Evolutionary conservation across 2,113 vertebrate genomes (phyloP), one percentile per base, ranked within the genome.

Genomic region (Hoplias malabaricus): DNA sequence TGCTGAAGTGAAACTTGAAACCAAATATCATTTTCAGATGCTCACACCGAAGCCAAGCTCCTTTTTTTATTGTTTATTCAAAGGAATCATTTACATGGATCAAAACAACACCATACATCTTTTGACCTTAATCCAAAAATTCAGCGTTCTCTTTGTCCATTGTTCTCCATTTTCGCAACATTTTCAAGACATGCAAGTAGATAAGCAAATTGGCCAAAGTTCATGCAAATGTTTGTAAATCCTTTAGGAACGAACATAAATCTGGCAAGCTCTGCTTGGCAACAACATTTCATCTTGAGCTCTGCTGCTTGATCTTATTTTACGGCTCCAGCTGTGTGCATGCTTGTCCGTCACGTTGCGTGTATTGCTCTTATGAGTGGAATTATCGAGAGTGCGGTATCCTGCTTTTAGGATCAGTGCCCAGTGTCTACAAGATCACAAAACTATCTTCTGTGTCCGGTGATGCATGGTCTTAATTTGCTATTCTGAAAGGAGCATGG

Each of bases 401-500:
- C 27, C 62, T 48, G 31, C n/a, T 54, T 67, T 50, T 78, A 38
- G 38, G 21, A 10, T 59, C 9, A n/a, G 53, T 61, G 71, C 68
- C 63, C 42, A 36, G 31, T 50, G 25, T 77, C 34, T 75, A 80
- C 79, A 82, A 84, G 69, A 71, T 73, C 74, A 83, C 77, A 43
- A 81, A 63, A 76, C 61, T 81, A 82, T 88, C 87, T 87, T 87
- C 80, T 86, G 75, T 83, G 80, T 75, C 83, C 88, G 87, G 79
- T 74, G 71, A 84, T 86, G 82, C 85, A 84, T 82, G 73, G 56
- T 71, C 80, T 85, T 48, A 13, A 92, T 93, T 93, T 93, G 91
- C 84, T 73, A 92, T 88, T 91, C 91, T 91, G 82, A 90, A 92
- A 88, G 82, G 71, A 81, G 63, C 87, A 93, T 92, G 92, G 89